Percentiles rank a stretch among this genome's conserved stretches.
phyloP scores from a whole-genome alignment of 2,113 vertebrate genomes.

The Ornithorhynchus anatinus region DNA sequence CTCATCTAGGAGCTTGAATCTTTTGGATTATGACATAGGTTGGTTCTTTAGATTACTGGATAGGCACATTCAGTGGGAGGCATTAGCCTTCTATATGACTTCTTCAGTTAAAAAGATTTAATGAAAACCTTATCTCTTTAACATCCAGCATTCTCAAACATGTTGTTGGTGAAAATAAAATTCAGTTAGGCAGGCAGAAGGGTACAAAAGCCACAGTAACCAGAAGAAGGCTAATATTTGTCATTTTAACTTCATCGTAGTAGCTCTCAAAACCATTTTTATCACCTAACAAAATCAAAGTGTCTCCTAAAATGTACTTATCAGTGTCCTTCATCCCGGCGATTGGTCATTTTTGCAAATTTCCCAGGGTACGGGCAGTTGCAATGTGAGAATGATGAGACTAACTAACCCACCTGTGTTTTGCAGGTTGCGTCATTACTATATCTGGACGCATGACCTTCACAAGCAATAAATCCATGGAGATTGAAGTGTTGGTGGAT shows the following conservation, averaged over 20 bases:
- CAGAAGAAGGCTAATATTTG: too few species aligned
- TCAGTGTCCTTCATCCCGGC: not conserved
- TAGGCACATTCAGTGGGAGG: too few species aligned
- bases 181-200: too few species aligned
- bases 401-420: not conserved
- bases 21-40: too few species aligned
- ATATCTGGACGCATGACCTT: slow-evolving; percentile 93
- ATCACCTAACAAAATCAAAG: not conserved
- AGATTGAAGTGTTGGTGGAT: slow-evolving; percentile 94
- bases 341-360: fast-evolving
- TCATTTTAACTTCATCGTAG: fast-evolving
- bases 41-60: too few species aligned
- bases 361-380: not conserved
- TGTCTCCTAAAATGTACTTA: not conserved
- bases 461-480: slow-evolving; percentile 94
- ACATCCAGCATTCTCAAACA: too few species aligned
- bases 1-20: too few species aligned
- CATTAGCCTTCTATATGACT: too few species aligned
- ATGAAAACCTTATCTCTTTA: too few species aligned
- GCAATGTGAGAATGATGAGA: not conserved
- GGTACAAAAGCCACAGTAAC: too few species aligned
- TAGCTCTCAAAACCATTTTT: too few species aligned
- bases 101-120: too few species aligned
- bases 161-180: fast-evolving
- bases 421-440: slow-evolving; percentile 86